These are phyloP conservation scores for Congeria kusceri DNA, from an alignment of 2,888 invertebrate species.

Conservation along the genomic window DNA sequence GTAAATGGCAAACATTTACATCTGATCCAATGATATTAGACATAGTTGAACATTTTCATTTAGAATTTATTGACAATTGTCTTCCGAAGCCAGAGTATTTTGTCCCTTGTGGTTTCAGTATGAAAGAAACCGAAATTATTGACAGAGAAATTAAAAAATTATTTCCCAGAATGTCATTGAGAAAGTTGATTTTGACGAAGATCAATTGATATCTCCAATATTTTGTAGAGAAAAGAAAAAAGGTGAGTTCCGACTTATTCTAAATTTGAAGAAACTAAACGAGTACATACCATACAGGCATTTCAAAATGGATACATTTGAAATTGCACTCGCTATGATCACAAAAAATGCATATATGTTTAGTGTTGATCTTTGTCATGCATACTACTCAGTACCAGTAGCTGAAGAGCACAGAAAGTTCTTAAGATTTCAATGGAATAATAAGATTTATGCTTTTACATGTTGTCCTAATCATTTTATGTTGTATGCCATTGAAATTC, in stretches of 20 bases:
- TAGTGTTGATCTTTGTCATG: constrained; percentile 46
- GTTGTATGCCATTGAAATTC: constrained; percentile 50
- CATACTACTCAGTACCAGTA: constrained; percentile 48
- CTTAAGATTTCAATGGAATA: constrained; percentile 53
- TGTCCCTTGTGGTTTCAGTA: too few relatives aligned
- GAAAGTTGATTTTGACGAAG: not conserved
- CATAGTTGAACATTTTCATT: too few relatives aligned
- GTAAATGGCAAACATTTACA: too few relatives aligned
- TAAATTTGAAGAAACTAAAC: constrained; percentile 56
- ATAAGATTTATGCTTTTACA: constrained; percentile 46
- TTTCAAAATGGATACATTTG: constrained; percentile 64
- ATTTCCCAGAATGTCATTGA: too few relatives aligned
- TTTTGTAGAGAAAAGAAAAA: constrained; percentile 43
- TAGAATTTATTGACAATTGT: too few relatives aligned
- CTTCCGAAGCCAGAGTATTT: too few relatives aligned
- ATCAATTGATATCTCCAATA: constrained; percentile 24
- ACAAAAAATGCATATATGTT: constrained; percentile 34
- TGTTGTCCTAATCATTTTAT: constrained; percentile 52
- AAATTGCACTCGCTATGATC: constrained; percentile 50
- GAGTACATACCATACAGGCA: constrained; percentile 42
- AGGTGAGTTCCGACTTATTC: constrained; percentile 47
- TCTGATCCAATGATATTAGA: too few relatives aligned
- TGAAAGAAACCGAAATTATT: too few relatives aligned
- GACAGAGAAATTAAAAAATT: too few relatives aligned
- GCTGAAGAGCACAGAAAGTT: constrained; percentile 34